Evolutionary conservation across 2,797 vertebrate species (phyloP).

Genomic region (Antennarius maculatus): DNA sequence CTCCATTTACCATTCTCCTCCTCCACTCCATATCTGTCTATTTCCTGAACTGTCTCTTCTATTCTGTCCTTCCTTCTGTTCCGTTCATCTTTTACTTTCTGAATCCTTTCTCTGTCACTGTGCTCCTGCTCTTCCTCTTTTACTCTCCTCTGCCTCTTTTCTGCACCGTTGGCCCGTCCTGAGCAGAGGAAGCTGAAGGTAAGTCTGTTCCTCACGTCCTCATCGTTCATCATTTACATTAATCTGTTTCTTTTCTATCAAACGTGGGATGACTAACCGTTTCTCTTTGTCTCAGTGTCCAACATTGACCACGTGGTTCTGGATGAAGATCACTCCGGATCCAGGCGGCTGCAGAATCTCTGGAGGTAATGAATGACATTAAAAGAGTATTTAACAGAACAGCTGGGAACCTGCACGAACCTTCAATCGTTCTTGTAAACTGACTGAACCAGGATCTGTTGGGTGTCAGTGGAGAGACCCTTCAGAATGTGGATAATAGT

Average conservation of each 20-base stretch:
- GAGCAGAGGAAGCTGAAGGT: conserved; percentile 90
- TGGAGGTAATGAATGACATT: conserved; percentile 84
- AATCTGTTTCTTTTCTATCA: not conserved
- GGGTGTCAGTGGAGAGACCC: no score
- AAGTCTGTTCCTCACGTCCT: conserved; percentile 1
- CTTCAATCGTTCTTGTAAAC: no score
- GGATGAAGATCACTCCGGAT: conserved; percentile 93
- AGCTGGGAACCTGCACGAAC: no score
- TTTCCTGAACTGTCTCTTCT: not conserved
- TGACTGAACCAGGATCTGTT: no score
- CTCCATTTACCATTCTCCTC: not conserved
- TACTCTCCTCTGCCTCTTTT: conserved; percentile 63
- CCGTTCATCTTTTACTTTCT: conserved; percentile 12
- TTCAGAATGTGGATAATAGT: no score
- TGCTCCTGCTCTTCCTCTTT: conserved; percentile 47
- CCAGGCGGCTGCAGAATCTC: conserved; percentile 91
- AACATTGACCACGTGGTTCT: conserved; percentile 91
- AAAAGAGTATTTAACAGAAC: no score
- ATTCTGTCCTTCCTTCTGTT: conserved; percentile 15
- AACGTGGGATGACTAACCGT: no score
- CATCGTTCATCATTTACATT: fast-evolving
- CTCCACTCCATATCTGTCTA: no score
- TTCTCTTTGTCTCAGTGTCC: conserved; percentile 79
- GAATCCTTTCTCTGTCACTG: not conserved
- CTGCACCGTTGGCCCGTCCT: conserved; percentile 37